Percentiles rank a stretch among this genome's conserved stretches.
phyloP scores from a whole-genome alignment of 53 echinoderm and acorn worm species.

The Echinometra lucunter region DNA sequence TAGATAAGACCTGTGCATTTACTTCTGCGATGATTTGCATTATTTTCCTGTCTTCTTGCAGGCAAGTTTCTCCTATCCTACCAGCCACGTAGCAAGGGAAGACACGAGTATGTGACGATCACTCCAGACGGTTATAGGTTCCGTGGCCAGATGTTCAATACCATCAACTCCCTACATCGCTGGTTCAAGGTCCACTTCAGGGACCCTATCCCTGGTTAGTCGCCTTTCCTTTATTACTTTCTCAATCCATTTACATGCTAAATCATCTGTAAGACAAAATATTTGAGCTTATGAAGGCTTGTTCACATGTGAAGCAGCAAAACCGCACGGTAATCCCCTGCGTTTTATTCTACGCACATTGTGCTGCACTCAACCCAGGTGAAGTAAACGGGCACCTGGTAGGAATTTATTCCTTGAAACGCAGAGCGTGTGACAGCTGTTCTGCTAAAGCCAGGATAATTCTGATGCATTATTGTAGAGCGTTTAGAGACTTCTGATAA shows the following conservation, averaged over 20 bases:
- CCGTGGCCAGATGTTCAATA: constrained; percentile 83
- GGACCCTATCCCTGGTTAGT: constrained; percentile 91
- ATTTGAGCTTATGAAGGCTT: background rate
- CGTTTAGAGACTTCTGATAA: no score
- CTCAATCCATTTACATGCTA: background rate
- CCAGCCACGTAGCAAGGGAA: constrained; percentile 89
- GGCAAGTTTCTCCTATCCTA: constrained; percentile 96
- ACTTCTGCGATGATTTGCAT: background rate
- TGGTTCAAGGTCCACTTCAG: constrained; percentile 99
- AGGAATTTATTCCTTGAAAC: no score
- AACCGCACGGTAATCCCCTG: no score
- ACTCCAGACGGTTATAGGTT: constrained; percentile 94
- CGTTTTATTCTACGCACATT: no score
- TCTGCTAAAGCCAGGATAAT: no score
- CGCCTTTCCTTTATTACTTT: background rate
- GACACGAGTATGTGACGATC: constrained; percentile 91
- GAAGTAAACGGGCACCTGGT: no score
- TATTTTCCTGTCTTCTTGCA: constrained; percentile 38
- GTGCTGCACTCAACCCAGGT: no score
- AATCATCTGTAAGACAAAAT: background rate
- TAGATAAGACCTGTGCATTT: background rate
- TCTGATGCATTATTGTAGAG: no score
- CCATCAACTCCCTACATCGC: constrained; percentile 85
- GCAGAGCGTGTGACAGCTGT: no score
- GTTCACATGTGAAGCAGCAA: no score